Conservation (phyloP, 1,140 invertebrate species). For the Drosophila bocqueti region DNA sequence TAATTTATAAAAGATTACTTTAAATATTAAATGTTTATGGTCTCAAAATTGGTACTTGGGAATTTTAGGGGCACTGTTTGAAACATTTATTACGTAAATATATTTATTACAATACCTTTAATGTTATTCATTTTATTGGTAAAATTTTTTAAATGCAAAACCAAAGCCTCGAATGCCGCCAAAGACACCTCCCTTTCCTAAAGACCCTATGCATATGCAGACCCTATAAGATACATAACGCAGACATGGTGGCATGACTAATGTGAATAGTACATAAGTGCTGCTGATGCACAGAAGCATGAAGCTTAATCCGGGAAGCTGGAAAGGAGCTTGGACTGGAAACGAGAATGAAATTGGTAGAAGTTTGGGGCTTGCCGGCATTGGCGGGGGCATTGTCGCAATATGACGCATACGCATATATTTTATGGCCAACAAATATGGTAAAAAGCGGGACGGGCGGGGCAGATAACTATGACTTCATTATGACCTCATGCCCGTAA, state of each 20-base stretch:
- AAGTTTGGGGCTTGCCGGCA: neutral
- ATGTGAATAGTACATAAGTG: slow-evolving; percentile 54
- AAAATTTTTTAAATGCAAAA: neutral
- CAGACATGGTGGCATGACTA: slow-evolving; percentile 35
- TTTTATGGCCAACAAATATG: slow-evolving; percentile 67
- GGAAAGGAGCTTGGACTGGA: neutral
- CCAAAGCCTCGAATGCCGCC: too few species aligned
- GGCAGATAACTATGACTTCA: slow-evolving; percentile 72
- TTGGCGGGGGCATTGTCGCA: slow-evolving; percentile 50
- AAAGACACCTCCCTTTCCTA: neutral
- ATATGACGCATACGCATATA: slow-evolving; percentile 73
- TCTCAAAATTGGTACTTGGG: too few species aligned
- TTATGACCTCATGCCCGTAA: slow-evolving; percentile 75
- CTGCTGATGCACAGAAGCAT: slow-evolving; percentile 53
- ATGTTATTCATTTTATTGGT: neutral
- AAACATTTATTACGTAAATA: neutral
- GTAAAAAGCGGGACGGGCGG: slow-evolving; percentile 37
- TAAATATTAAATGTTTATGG: too few species aligned
- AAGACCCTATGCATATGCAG: neutral
- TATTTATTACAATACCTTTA: neutral
- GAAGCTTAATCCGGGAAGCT: slow-evolving; percentile 15
- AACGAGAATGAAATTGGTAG: neutral
- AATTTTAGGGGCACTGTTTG: too few species aligned
- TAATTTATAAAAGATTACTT: too few species aligned
- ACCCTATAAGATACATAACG: slow-evolving; percentile 6